Percentiles rank a stretch among this genome's conserved stretches.
Evolutionary conservation across 2,888 invertebrate genomes (phyloP).

Genomic region (Rhagonycha fulva): DNA sequence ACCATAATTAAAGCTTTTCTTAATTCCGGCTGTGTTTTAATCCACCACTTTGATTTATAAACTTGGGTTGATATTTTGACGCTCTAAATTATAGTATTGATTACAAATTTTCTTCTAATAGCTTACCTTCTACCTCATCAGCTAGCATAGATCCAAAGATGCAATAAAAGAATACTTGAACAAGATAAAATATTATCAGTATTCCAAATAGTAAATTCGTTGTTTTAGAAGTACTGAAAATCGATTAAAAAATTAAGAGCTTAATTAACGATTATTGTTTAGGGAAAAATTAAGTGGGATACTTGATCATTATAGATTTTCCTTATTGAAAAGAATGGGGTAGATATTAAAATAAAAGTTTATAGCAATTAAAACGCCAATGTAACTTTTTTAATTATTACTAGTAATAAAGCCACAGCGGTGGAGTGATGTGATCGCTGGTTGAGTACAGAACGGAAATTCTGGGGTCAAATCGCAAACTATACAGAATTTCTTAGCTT

Average conservation of each 20-base stretch:
- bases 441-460: no score
- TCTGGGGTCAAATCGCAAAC: no score
- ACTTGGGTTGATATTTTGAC: neutral
- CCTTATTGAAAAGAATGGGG: no score
- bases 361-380: no score
- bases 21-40: neutral
- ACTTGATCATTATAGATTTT: no score
- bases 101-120: neutral
- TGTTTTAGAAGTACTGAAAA: neutral
- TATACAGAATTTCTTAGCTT: no score
- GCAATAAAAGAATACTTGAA: neutral
- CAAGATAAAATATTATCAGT: neutral
- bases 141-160: neutral
- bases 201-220: neutral
- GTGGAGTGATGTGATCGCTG: no score
- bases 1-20: neutral
- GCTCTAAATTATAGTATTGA: neutral
- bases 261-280: no score
- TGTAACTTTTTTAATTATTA: no score
- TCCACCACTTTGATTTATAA: neutral
- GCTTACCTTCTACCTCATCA: neutral
- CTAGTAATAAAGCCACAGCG: no score
- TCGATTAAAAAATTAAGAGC: neutral
- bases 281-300: no score
- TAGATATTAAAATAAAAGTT: no score